Base-by-base conservation (phyloP, 64 coral and sea anemone genomes). In the Cladopsammia gracilis region DNA sequence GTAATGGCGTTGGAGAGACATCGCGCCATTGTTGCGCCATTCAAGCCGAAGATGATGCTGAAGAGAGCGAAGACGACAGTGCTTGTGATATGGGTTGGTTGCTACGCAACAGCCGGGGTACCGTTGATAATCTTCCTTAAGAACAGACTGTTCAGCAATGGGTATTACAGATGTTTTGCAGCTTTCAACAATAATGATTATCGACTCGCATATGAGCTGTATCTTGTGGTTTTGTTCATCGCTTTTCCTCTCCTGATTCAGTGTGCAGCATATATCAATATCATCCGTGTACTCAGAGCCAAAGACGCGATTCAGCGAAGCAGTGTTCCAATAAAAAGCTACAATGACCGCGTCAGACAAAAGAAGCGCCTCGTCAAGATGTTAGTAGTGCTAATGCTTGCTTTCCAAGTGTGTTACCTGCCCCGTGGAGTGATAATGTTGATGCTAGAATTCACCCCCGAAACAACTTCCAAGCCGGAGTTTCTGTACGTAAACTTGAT, bases 1-100 rank as follows among this genome's bases (percentile, higher is more conserved):
- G 68, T 69, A 10, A 96, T 96, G n/a, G 95, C 95, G 3, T 2
- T 96, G 14, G 91, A 93, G 12, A 85, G 91, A 58, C 70, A 96
- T 51, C 91, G 91, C 56, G 95, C 91, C 19, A 93, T 96, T 20
- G 95, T 77, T 15, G 67, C 95, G 8, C 95, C 95, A 20, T 96
- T 96, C 59, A 79, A 90, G 60, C 25, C 74, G 77, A 93, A 86
- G 50, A 85, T 87, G 12, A 78, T 62, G n/a, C 78, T 86, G 64
- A 11, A 67, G 3, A 67, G 89, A 57, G 82, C 88, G 4, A 93
- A 90, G 50, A 75, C 83, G 25, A n/a, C 77, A 3, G 64, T 96
- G 26, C 49, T 26, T 0, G 64, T 57, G 18, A 79, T 83, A 5
- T 96, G 95, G 95, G 15, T 96, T 4, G 72, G 58, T 11, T 90